phyloP scores from a whole-genome alignment of 2,113 vertebrate genomes.

The Cisticola juncidis region DNA sequence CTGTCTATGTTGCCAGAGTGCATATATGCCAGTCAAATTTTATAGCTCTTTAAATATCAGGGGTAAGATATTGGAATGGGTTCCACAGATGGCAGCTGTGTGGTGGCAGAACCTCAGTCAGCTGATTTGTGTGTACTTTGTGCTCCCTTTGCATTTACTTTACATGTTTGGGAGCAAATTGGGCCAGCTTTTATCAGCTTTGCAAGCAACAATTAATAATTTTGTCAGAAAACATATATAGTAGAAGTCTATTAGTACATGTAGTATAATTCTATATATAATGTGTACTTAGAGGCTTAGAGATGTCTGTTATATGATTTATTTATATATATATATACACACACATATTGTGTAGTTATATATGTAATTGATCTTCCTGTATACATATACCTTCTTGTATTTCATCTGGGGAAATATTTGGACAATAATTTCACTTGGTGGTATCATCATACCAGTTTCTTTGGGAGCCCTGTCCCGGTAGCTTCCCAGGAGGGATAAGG shows the following conservation, averaged over 20 bases:
- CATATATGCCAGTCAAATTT: neutral
- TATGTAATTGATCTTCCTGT: neutral
- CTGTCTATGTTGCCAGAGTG: neutral
- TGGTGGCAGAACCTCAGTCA: neutral
- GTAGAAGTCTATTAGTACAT: neutral
- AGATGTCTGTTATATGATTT: neutral
- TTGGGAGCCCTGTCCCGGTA: neutral
- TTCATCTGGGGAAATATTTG: neutral
- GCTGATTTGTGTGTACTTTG: neutral
- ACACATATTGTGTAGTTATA: neutral
- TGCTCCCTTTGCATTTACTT: neutral
- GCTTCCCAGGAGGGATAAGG: neutral
- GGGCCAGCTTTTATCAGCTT: neutral
- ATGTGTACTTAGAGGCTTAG: neutral
- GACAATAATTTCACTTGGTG: neutral
- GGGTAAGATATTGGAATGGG: neutral
- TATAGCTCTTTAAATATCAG: neutral
- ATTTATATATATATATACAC: too few relatives aligned
- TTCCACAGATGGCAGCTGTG: neutral
- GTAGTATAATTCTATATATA: neutral
- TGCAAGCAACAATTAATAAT: neutral
- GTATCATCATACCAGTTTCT: neutral
- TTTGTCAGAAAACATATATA: neutral
- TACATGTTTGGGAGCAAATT: neutral
- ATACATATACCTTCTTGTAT: neutral